Conservation (phyloP, 2,888 invertebrate genomes). For the Celastrina argiolus region DNA sequence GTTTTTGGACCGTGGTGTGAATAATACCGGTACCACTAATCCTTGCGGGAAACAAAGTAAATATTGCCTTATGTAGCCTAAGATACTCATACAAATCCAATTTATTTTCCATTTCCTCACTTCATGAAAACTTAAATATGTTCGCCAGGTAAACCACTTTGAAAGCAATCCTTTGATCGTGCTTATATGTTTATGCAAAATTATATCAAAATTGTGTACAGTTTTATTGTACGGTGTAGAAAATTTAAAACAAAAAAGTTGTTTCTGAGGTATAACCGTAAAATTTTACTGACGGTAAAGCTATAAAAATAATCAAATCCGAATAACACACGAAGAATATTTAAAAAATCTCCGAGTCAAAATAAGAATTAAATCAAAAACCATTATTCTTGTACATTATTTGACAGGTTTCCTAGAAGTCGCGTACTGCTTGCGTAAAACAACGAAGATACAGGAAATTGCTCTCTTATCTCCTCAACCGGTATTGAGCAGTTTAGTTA, state of each 20-base stretch:
- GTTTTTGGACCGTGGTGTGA: conserved; percentile 42
- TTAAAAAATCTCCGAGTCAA: background rate
- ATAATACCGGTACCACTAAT: conserved; percentile 48
- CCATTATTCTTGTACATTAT: background rate
- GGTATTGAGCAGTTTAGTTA: conserved; percentile 39
- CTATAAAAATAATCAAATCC: too few relatives aligned
- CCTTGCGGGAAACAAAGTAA: conserved; percentile 59
- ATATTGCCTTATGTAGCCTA: conserved; percentile 60
- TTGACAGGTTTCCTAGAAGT: conserved; percentile 6
- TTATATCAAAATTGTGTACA: conserved; percentile 65
- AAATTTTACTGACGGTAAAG: too few relatives aligned
- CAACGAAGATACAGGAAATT: conserved; percentile 46
- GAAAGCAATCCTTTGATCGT: conserved; percentile 74
- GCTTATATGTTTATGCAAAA: conserved; percentile 71
- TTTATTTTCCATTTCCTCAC: conserved; percentile 77
- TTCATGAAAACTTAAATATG: conserved; percentile 77
- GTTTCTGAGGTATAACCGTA: background rate
- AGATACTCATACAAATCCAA: conserved; percentile 74
- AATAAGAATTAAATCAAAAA: background rate
- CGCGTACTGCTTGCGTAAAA: background rate
- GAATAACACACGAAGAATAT: background rate
- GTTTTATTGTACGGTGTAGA: conserved; percentile 33
- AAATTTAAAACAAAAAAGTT: background rate
- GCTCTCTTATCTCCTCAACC: conserved; percentile 47
- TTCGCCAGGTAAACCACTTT: conserved; percentile 74